A percentile compares a stretch with the other conserved stretches of the same genome.
These are phyloP conservation scores for Mylabris phalerata DNA, from an alignment of 1,140 invertebrate species.

Conservation along the genomic window DNA sequence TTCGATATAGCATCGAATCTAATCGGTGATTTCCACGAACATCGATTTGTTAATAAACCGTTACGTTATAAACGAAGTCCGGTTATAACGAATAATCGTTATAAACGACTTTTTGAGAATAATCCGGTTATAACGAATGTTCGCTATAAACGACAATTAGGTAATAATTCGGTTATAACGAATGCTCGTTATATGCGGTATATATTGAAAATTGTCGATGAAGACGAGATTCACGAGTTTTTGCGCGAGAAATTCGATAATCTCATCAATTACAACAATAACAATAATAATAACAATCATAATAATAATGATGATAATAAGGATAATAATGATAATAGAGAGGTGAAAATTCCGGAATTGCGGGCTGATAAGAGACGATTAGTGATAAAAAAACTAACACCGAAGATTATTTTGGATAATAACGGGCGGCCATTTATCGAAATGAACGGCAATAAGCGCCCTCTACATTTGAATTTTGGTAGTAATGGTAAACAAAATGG, in stretches of 20 bases:
- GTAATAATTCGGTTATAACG: no score
- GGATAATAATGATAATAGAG: not conserved
- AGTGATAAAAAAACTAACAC: conserved; percentile 23
- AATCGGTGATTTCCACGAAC: conserved; percentile 11
- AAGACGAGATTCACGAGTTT: conserved; percentile 11
- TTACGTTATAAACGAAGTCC: no score
- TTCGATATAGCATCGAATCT: conserved; percentile 16
- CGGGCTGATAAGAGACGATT: conserved; percentile 13
- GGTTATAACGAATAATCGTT: no score
- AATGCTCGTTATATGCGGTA: not conserved
- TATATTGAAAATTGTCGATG: conserved; percentile 9
- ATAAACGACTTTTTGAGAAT: no score
- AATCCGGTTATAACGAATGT: no score
- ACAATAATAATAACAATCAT: no score
- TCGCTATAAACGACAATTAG: no score
- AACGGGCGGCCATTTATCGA: conserved; percentile 33
- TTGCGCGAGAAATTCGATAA: conserved; percentile 11
- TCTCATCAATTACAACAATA: conserved; percentile 16
- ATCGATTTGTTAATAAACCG: no score
- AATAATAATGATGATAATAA: no score
- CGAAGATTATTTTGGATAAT: conserved; percentile 32
- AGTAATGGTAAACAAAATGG: no score
- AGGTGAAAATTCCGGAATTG: not conserved
- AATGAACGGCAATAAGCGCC: conserved; percentile 29
- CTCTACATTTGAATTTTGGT: conserved; percentile 13